Evolutionary conservation across 2,888 invertebrate genomes (phyloP), one percentile per base, ranked within the genome.

Genomic region (Eristalis arbustorum): DNA sequence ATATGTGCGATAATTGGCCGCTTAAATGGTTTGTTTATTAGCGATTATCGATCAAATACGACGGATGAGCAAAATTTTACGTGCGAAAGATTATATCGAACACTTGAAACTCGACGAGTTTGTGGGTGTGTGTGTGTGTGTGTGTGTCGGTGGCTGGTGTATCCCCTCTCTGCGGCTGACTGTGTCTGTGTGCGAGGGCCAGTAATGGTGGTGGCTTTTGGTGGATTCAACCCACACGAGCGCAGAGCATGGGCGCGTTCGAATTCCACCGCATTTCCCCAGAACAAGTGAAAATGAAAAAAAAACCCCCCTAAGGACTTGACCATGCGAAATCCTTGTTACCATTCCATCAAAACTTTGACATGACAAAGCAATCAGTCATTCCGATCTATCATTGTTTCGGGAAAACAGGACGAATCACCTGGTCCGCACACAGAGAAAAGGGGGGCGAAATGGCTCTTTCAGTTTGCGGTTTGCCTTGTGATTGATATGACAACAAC

Each of bases 11-110:
- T 74, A 82, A 85, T 82, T 85, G 56, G 34, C 62, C n/a, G 22
- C 34, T 34, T 13, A n/a, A 25, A 22, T 18, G 59, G 66, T 71
- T 69, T 61, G 23, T 76, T 85, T 82, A 23, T 68, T 31, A 63
- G 14, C 13, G 11, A 49, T 18, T 74, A 74, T 78, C 22, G n/a
- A 56, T 18, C 61, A 69, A 85, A 74, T 64, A 64, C n/a, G 14
- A 42, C 69, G 69, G 85, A 82, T 85, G 18, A 74, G 66, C 49
- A 31, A 71, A 62, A 56, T 85, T 82, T 77, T 74, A 71, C 85
- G 77, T 85, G 85, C 77, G 71, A 71, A 69, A 78, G 77, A 77
- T 78, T 56, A 78, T 66, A 74, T 82, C 82, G 82, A 85, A 82
- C 66, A 71, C 73, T 77, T 73, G 25, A 66, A 85, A 85, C 85